phyloP scores from a whole-genome alignment of 2,888 invertebrate genomes.

The Lepeophtheirus nordmannii region DNA sequence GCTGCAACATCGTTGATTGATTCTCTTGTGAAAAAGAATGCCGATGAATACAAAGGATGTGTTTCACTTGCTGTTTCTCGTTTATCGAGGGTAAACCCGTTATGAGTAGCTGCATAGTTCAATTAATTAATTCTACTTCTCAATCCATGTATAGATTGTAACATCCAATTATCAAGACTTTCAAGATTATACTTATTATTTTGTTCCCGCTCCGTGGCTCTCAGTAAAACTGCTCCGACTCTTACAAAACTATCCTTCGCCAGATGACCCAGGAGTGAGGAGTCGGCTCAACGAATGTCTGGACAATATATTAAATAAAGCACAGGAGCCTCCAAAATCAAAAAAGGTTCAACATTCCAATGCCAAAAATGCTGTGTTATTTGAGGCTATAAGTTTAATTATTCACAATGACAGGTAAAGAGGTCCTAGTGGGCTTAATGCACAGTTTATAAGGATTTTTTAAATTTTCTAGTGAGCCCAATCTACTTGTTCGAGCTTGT shows the following conservation, averaged over 20 bases:
- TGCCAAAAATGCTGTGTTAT: conserved; percentile 97
- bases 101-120: not conserved
- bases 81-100: conserved; percentile 58
- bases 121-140: conserved; percentile 1
- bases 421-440: conserved; percentile 9
- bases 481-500: conserved; percentile 88
- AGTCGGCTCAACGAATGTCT: conserved; percentile 92
- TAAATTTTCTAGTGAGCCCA: conserved; percentile 63
- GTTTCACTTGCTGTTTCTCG: conserved; percentile 94
- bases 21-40: conserved; percentile 92
- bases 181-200: conserved; percentile 99
- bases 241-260: conserved; percentile 94
- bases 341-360: conserved; percentile 99
- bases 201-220: conserved; percentile 99
- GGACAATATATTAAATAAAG: conserved; percentile 94
- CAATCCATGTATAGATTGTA: conserved; percentile 54
- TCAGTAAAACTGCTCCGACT: conserved; percentile 90
- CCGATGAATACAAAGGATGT: conserved; percentile 98
- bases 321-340: conserved; percentile 97
- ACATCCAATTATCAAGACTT: conserved; percentile 97
- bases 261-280: conserved; percentile 63
- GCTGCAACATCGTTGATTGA: conserved; percentile 95
- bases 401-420: conserved; percentile 83
- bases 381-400: conserved; percentile 98
- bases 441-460: conserved; percentile 29